Evolutionary conservation across 92 coral and sea anemone species (phyloP).

Genomic region (Parazoanthus darwini): DNA sequence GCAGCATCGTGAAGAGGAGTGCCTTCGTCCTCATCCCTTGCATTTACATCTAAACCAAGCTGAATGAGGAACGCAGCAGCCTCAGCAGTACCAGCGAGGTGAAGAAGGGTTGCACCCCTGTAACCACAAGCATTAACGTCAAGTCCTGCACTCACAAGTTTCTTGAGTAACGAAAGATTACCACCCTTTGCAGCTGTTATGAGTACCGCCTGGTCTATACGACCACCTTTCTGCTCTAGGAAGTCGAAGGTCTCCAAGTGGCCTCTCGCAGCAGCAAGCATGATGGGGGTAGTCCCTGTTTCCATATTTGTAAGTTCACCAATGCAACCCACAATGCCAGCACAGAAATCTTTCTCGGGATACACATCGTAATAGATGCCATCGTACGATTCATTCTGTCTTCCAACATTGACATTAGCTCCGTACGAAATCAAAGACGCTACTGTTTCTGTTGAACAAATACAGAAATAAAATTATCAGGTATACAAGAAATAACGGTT

Average conservation of each 20-base stretch:
- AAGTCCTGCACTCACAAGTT: not conserved
- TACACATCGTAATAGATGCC: constrained; percentile 18
- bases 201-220: constrained; percentile 1
- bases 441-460: constrained; percentile 6
- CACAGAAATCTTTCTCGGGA: constrained; percentile 28
- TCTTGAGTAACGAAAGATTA: not conserved
- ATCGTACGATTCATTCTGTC: not conserved
- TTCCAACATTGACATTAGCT: constrained; percentile 11
- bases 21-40: not conserved
- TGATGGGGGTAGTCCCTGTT: constrained; percentile 6
- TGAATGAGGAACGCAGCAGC: not conserved
- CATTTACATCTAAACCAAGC: constrained; percentile 7
- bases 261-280: constrained; percentile 17
- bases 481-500: not conserved
- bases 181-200: constrained; percentile 16
- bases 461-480: not conserved
- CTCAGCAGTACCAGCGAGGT: not conserved
- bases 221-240: constrained; percentile 16
- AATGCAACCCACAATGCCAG: not conserved
- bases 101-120: not conserved
- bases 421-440: not conserved
- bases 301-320: constrained; percentile 1
- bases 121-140: not conserved
- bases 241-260: constrained; percentile 16
- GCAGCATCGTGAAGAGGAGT: constrained; percentile 25